A percentile compares a stretch with the other conserved stretches of the same genome.
phyloP scores from a whole-genome alignment of 2,888 invertebrate genomes.

The Mycogona germanica region DNA sequence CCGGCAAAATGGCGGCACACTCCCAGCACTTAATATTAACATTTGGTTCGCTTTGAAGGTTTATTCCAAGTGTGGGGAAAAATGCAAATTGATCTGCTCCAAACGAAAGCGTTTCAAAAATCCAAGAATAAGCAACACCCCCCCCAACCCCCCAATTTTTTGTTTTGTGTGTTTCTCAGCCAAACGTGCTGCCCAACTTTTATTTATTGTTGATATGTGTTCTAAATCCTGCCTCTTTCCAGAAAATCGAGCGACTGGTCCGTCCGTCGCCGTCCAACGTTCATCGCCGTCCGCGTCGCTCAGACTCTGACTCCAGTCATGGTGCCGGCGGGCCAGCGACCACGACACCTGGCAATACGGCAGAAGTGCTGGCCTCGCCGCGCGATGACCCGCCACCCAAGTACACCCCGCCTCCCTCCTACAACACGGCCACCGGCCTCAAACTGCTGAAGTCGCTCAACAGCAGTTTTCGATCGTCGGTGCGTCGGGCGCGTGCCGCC shows the following conservation, averaged over 20 bases:
- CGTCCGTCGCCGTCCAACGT: neutral
- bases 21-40: no score
- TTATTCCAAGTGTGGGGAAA: neutral
- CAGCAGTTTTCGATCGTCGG: conserved; percentile 17
- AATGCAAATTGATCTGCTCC: neutral
- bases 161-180: neutral
- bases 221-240: neutral
- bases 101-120: neutral
- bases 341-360: no score
- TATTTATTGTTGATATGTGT: neutral
- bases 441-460: conserved; percentile 24
- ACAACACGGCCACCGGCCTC: conserved; percentile 73
- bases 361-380: neutral
- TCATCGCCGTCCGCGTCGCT: neutral
- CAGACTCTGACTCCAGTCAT: no score
- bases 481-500: conserved; percentile 2
- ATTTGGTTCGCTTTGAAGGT: neutral
- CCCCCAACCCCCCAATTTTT: neutral
- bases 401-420: conserved; percentile 86
- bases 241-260: neutral
- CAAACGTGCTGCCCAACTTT: neutral
- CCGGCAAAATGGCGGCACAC: no score
- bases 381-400: conserved; percentile 68
- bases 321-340: no score
- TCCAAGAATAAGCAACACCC: neutral